phyloP scores from a whole-genome alignment of 2,113 vertebrate genomes.

The Larimichthys crocea region DNA sequence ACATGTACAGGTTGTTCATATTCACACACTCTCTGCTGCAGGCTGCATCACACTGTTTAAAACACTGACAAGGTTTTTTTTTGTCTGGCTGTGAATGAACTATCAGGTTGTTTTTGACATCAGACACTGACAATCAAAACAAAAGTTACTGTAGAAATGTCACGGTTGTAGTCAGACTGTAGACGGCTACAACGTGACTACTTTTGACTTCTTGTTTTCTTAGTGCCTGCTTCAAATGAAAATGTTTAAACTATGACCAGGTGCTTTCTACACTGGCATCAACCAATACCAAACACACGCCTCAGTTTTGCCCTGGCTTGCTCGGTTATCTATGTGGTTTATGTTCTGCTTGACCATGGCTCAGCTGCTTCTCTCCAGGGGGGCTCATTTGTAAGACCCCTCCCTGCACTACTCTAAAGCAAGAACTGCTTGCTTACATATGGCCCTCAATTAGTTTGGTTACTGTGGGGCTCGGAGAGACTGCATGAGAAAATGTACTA shows the following conservation, averaged over 20 bases:
- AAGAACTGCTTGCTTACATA: slow-evolving; percentile 58
- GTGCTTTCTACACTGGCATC: too few relatives aligned
- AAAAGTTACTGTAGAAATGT: too few relatives aligned
- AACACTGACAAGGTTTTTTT: too few relatives aligned
- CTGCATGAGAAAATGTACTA: slow-evolving; percentile 20
- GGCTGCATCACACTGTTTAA: too few relatives aligned
- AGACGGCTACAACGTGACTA: too few relatives aligned
- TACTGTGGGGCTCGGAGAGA: slow-evolving; percentile 26
- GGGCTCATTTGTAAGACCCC: slow-evolving; percentile 58
- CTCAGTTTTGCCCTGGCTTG: slow-evolving; percentile 8
- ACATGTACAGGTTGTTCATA: too few relatives aligned
- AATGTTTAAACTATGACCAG: neutral
- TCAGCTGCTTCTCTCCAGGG: slow-evolving; percentile 54
- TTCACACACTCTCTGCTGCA: too few relatives aligned
- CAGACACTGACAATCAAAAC: neutral
- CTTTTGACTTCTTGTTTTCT: neutral
- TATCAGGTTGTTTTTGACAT: too few relatives aligned
- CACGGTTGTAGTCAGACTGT: neutral
- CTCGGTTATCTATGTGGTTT: slow-evolving; percentile 8
- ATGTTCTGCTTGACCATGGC: slow-evolving; percentile 46
- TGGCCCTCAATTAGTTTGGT: slow-evolving; percentile 60
- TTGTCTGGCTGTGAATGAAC: too few relatives aligned
- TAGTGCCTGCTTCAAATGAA: neutral
- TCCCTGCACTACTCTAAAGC: slow-evolving; percentile 42
- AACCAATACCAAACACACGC: slow-evolving; percentile 1